Percentiles rank a stretch among this genome's conserved stretches.
These are phyloP conservation scores for Blennius ocellaris DNA, from an alignment of 2,113 vertebrate species.

Conservation along the genomic window DNA sequence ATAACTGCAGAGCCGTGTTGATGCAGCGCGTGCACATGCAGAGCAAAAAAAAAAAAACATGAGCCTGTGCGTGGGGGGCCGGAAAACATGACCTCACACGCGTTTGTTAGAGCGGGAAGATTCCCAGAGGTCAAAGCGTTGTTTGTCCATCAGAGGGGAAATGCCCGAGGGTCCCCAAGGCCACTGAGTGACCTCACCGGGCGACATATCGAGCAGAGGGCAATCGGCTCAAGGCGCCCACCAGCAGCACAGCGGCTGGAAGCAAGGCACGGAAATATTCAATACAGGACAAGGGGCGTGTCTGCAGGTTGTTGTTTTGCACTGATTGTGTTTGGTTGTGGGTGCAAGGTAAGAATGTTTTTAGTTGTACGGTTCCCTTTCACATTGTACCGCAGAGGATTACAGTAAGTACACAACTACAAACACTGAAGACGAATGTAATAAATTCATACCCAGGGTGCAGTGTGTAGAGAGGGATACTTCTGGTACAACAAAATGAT, in stretches of 20 bases:
- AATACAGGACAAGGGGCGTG: background rate
- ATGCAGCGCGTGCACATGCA: slow-evolving; percentile 57
- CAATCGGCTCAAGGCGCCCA: slow-evolving; percentile 66
- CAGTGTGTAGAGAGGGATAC: too few species aligned
- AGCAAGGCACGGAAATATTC: slow-evolving; percentile 1
- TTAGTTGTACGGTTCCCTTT: too few species aligned
- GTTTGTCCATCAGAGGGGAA: slow-evolving; percentile 72
- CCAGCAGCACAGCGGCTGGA: slow-evolving; percentile 30
- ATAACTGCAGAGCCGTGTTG: slow-evolving; percentile 69
- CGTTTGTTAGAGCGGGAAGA: slow-evolving; percentile 52
- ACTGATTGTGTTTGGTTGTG: slow-evolving; percentile 32
- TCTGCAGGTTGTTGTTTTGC: slow-evolving; percentile 34
- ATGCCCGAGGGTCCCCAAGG: slow-evolving; percentile 64
- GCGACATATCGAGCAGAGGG: slow-evolving; percentile 63
- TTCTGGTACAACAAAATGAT: too few species aligned
- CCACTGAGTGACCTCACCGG: slow-evolving; percentile 74
- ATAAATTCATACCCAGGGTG: too few species aligned
- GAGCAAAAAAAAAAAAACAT: slow-evolving; percentile 55
- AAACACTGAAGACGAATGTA: too few species aligned
- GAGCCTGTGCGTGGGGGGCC: slow-evolving; percentile 48
- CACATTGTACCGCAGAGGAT: too few species aligned
- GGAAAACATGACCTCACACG: slow-evolving; percentile 80
- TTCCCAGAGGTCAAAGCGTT: slow-evolving; percentile 76
- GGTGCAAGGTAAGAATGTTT: background rate
- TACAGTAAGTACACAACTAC: too few species aligned